Evolutionary conservation across 2,113 vertebrate species (phyloP).

Genomic region (Setophaga coronata): DNA sequence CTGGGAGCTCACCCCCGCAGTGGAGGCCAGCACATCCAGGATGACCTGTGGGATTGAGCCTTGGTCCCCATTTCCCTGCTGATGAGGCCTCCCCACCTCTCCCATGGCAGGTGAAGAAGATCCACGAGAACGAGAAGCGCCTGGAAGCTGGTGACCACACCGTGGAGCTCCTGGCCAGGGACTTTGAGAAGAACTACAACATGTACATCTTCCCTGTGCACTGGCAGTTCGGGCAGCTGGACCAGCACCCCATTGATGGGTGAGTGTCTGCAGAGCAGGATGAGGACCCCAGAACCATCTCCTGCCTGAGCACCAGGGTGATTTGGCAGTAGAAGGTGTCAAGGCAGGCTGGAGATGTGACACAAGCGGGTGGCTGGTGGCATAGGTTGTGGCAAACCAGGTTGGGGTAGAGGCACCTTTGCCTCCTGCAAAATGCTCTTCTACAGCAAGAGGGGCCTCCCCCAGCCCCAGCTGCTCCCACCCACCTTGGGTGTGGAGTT

Average conservation of each 20-base stretch:
- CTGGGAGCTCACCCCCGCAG: not conserved
- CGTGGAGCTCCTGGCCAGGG: slow-evolving; percentile 90
- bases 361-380: not conserved
- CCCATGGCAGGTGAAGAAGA: slow-evolving; percentile 89
- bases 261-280: slow-evolving; percentile 57
- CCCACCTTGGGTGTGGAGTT: not conserved
- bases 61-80: not conserved
- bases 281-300: fast-evolving
- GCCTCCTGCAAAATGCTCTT: not conserved
- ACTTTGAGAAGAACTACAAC: slow-evolving; percentile 99
- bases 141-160: slow-evolving; percentile 92
- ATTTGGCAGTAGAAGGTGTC: not conserved
- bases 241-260: slow-evolving; percentile 94
- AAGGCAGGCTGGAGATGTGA: not conserved
- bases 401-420: not conserved
- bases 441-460: not conserved
- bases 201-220: slow-evolving; percentile 99
- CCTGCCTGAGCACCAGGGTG: not conserved
- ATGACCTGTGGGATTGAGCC: not conserved
- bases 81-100: not conserved
- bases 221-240: slow-evolving; percentile 98
- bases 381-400: not conserved
- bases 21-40: not conserved
- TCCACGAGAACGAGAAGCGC: slow-evolving; percentile 95
- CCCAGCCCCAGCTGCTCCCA: not conserved